phyloP scores from a whole-genome alignment of 2,113 vertebrate genomes.

The human (Homo sapiens) region DNA sequence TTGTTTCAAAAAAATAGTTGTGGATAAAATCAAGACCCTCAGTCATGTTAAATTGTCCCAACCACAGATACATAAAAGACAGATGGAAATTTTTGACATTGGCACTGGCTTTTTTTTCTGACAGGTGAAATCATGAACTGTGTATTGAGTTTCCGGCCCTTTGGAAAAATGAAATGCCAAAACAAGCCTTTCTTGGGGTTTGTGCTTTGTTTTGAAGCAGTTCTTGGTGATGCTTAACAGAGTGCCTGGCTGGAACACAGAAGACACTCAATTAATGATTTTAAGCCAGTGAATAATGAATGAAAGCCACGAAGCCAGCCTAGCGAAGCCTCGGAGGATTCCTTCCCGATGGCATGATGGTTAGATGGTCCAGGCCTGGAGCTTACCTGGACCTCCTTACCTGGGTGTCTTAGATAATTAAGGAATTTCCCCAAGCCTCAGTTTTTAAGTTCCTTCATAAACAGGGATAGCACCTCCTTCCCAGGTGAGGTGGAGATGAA shows the following conservation, averaged over 20 bases:
- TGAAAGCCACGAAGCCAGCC: background rate
- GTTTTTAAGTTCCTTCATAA: background rate
- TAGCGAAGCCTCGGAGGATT: background rate
- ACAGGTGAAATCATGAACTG: background rate
- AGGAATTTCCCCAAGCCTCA: background rate
- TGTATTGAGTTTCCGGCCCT: accelerated
- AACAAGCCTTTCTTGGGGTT: background rate
- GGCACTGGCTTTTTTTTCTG: background rate
- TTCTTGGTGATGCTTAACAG: background rate
- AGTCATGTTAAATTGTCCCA: background rate
- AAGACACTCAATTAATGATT: background rate
- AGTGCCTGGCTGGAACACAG: too few relatives aligned
- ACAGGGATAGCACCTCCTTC: background rate
- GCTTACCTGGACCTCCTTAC: background rate
- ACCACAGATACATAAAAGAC: background rate
- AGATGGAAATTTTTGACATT: background rate
- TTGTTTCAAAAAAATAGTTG: background rate
- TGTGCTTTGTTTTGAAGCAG: background rate
- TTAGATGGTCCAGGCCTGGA: accelerated
- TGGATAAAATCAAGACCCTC: background rate
- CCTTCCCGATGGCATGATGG: accelerated
- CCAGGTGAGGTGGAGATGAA: background rate
- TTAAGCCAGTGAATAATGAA: background rate
- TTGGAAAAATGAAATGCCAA: background rate
- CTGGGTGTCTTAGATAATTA: background rate